Conservation (phyloP, 1,140 invertebrate species). For the Cryptotermes secundus region DNA sequence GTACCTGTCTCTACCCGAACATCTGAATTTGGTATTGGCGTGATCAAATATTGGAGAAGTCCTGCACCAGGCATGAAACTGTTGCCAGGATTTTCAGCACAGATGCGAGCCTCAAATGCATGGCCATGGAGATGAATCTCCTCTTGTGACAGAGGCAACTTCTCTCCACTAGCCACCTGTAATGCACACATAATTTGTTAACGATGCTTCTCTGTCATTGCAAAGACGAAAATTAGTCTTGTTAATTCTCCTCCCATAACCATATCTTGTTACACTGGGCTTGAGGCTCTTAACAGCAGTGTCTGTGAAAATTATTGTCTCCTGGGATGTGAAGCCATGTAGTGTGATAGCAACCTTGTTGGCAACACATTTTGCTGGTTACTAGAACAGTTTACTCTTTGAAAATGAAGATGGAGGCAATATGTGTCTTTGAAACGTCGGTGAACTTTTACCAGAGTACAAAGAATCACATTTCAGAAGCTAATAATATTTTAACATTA, state of each 20-base stretch:
- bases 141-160: conserved; percentile 75
- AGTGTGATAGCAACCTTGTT: too few relatives aligned
- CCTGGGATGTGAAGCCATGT: too few relatives aligned
- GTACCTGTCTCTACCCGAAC: conserved; percentile 76
- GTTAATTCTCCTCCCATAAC: not conserved
- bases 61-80: conserved; percentile 90
- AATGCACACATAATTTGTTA: not conserved
- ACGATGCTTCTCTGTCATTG: not conserved
- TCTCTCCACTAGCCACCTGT: conserved; percentile 79
- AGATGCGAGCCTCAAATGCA: conserved; percentile 92
- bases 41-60: conserved; percentile 67
- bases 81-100: conserved; percentile 85
- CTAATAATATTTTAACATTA: too few relatives aligned
- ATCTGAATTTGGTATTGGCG: conserved; percentile 58
- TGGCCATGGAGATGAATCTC: conserved; percentile 78
- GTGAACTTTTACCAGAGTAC: too few relatives aligned
- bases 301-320: too few relatives aligned
- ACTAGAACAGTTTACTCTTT: too few relatives aligned
- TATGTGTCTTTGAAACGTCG: too few relatives aligned
- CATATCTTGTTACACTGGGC: too few relatives aligned
- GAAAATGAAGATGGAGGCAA: too few relatives aligned
- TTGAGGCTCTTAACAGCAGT: too few relatives aligned
- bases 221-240: not conserved
- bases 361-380: too few relatives aligned
- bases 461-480: too few relatives aligned